These are phyloP conservation scores for Protophormia terraenovae DNA, from an alignment of 2,888 invertebrate species.

Conservation along the genomic window DNA sequence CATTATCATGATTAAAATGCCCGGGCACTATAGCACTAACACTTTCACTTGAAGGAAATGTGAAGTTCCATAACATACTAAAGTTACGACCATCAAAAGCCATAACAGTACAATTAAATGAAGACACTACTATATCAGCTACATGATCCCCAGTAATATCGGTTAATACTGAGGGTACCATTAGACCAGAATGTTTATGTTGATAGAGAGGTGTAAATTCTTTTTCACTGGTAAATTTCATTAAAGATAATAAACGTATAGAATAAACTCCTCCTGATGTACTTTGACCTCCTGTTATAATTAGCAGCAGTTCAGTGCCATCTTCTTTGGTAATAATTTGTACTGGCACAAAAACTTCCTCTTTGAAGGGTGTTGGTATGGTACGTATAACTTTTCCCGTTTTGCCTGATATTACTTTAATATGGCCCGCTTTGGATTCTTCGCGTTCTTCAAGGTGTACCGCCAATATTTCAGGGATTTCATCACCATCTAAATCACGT, in stretches of 20 bases:
- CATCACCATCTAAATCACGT: conserved; percentile 87
- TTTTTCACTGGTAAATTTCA: conserved; percentile 82
- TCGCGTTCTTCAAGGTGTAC: conserved; percentile 85
- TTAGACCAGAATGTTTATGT: conserved; percentile 85
- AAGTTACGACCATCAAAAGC: conserved; percentile 88
- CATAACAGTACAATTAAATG: conserved; percentile 87
- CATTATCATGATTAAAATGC: conserved; percentile 88
- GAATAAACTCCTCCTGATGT: conserved; percentile 87
- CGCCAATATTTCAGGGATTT: conserved; percentile 86
- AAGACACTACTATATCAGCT: conserved; percentile 87
- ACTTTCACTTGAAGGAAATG: conserved; percentile 85
- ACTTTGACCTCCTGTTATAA: conserved; percentile 89
- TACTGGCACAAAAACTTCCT: conserved; percentile 88
- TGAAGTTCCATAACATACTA: conserved; percentile 87
- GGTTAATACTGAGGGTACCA: conserved; percentile 85
- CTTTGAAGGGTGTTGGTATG: conserved; percentile 85
- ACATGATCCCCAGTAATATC: conserved; percentile 88
- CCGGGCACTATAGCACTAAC: conserved; percentile 90
- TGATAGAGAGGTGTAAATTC: conserved; percentile 83
- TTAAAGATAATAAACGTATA: conserved; percentile 83
- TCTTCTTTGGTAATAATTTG: conserved; percentile 85
- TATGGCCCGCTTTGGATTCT: conserved; percentile 83
- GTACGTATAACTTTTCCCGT: conserved; percentile 85
- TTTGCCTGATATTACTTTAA: conserved; percentile 87
- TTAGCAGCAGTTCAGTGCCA: conserved; percentile 85